Conservation (phyloP, 2,113 vertebrate species). For the Varanus komodoensis region DNA sequence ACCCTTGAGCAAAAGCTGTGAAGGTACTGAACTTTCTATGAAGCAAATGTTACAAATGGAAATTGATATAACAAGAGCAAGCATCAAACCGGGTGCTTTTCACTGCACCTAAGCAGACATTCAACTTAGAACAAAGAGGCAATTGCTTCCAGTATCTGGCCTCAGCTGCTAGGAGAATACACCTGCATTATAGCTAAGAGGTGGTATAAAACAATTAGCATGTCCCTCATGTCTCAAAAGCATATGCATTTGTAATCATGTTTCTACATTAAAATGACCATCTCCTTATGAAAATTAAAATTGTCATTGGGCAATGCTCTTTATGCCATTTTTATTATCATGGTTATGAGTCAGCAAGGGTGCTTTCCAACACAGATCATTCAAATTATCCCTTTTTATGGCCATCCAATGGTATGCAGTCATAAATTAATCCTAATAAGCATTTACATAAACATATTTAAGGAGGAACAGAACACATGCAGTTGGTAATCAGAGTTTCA, state of each 20-base stretch:
- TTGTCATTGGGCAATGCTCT: conserved; percentile 5
- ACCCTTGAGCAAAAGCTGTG: too few relatives aligned
- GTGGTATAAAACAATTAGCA: conserved; percentile 34
- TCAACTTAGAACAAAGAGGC: not conserved
- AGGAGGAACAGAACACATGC: not conserved
- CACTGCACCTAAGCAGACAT: not conserved
- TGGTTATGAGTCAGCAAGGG: conserved; percentile 23
- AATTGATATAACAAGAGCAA: not conserved
- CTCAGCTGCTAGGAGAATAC: not conserved
- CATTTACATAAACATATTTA: conserved; percentile 24
- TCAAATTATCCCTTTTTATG: conserved; percentile 29
- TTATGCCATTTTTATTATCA: conserved; percentile 30
- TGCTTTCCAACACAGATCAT: conserved; percentile 11
- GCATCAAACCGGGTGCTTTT: not conserved
- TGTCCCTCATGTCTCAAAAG: conserved; percentile 9
- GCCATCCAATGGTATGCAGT: not conserved
- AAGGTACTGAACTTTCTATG: not conserved
- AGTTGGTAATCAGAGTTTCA: conserved; percentile 9
- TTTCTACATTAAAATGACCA: conserved; percentile 19
- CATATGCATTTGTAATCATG: conserved; percentile 15
- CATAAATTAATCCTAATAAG: conserved; percentile 29
- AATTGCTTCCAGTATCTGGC: not conserved
- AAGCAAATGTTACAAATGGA: not conserved
- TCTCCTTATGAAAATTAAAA: conserved; percentile 20
- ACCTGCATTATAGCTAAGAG: not conserved